Conservation (phyloP, 1,140 invertebrate species). For the Papilio aristodemus region DNA sequence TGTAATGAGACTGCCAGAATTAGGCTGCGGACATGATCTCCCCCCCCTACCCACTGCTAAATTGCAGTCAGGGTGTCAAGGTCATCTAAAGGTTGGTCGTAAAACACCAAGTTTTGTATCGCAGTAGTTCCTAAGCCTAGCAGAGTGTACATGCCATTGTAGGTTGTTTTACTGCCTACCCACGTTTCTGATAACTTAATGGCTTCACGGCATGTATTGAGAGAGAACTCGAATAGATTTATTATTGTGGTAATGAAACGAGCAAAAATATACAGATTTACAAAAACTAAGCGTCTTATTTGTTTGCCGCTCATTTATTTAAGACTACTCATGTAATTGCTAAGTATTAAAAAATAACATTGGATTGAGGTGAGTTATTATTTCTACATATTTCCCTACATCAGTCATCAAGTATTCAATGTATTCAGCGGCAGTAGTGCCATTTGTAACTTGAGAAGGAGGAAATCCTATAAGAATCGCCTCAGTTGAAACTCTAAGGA, state of each 20-base stretch:
- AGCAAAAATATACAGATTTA: constrained; percentile 72
- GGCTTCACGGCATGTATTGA: background rate
- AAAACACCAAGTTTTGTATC: background rate
- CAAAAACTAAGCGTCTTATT: constrained; percentile 41
- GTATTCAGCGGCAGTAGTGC: no score
- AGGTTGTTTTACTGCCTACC: background rate
- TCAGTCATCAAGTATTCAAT: no score
- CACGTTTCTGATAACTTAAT: background rate
- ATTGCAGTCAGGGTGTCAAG: background rate
- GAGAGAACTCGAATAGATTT: constrained; percentile 8
- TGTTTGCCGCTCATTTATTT: background rate
- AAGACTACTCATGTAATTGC: background rate
- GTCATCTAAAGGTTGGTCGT: background rate
- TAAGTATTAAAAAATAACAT: background rate
- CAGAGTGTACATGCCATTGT: background rate
- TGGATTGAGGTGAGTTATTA: constrained; percentile 20
- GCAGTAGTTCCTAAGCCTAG: constrained; percentile 8
- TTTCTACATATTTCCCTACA: background rate
- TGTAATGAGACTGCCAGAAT: background rate
- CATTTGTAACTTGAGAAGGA: no score
- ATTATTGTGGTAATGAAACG: constrained; percentile 42
- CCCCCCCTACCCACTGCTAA: no score
- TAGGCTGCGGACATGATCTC: background rate
- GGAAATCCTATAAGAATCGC: no score
- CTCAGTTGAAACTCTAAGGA: no score